Evolutionary conservation across 2,113 vertebrate species (phyloP).

Genomic region (Toxostoma redivivum): DNA sequence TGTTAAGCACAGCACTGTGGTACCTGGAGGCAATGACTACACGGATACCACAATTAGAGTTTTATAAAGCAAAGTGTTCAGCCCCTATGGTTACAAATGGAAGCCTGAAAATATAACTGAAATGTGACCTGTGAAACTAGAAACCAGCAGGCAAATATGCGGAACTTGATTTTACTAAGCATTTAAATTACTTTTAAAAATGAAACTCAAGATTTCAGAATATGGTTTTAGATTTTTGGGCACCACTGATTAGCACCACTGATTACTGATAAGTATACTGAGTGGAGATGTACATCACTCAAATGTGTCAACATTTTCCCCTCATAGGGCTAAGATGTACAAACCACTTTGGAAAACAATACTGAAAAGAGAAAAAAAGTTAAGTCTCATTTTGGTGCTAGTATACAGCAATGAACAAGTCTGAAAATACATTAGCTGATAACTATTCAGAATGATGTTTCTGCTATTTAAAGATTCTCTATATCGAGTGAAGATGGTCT

Average conservation of each 20-base stretch:
- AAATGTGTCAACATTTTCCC: not conserved
- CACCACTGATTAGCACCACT: not conserved
- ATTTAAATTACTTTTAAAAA: not conserved
- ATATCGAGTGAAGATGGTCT: not conserved
- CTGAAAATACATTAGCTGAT: not conserved
- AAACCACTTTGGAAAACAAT: not conserved
- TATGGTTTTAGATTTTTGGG: not conserved
- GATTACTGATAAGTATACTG: not conserved
- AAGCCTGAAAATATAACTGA: not conserved
- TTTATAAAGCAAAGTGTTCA: not conserved
- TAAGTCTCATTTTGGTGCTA: not conserved
- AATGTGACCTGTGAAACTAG: not conserved
- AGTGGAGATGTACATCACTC: not conserved
- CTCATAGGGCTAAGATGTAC: not conserved
- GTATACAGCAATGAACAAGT: not conserved
- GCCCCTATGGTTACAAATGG: not conserved
- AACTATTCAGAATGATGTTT: not conserved
- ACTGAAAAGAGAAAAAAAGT: not conserved
- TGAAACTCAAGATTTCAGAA: not conserved
- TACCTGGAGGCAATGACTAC: slow-evolving; percentile 19
- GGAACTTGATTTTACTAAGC: not conserved
- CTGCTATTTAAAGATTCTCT: not conserved
- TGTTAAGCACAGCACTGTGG: not conserved
- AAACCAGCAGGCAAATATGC: not conserved
- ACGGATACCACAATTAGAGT: not conserved